phyloP scores from a whole-genome alignment of 2,113 vertebrate genomes.

The Kobus ellipsiprymnus region DNA sequence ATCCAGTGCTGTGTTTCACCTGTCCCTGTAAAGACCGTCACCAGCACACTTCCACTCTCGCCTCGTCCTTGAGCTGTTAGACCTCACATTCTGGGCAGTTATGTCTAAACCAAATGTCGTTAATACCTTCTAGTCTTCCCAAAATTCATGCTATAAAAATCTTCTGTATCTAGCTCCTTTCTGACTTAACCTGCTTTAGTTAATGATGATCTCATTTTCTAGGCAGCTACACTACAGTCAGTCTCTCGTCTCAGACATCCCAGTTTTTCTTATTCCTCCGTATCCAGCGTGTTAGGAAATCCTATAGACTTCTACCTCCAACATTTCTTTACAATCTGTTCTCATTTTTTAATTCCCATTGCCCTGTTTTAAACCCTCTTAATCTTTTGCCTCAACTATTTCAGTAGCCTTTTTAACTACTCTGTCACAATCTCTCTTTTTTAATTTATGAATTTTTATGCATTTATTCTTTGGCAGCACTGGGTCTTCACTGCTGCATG shows the following conservation, averaged over 20 bases:
- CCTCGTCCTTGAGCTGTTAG: background rate
- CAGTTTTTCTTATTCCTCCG: background rate
- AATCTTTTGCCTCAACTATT: background rate
- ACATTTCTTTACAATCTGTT: background rate
- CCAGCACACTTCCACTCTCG: background rate
- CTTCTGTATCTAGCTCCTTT: background rate
- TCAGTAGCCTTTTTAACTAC: background rate
- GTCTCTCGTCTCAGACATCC: background rate
- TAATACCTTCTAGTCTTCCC: background rate
- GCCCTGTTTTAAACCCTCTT: background rate
- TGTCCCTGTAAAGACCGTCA: background rate
- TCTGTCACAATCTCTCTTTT: background rate
- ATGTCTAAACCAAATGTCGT: background rate
- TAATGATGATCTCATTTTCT: background rate
- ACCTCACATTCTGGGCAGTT: background rate
- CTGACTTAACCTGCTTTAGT: background rate
- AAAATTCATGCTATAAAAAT: background rate
- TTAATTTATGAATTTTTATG: background rate
- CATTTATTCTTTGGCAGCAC: background rate
- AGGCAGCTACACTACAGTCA: background rate
- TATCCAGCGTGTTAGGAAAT: background rate
- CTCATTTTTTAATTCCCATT: background rate
- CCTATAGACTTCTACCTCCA: background rate
- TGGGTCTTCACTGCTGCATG: background rate
- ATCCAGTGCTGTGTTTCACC: background rate